Evolutionary conservation across 2,888 invertebrate genomes (phyloP), one percentile per base, ranked within the genome.

Genomic region (Anodontia alba): DNA sequence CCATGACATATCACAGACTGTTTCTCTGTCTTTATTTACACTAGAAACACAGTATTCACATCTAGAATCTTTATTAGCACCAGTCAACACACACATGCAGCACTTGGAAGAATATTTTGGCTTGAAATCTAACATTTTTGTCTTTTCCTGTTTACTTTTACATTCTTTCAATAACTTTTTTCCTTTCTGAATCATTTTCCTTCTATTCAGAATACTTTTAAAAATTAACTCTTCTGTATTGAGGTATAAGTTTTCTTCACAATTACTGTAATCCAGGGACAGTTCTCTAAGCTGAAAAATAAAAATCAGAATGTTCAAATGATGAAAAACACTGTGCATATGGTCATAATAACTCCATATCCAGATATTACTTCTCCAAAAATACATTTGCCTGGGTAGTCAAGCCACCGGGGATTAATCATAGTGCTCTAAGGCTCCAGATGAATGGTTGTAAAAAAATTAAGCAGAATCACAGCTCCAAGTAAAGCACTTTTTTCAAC

Each of bases 31-130:
- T 68, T 31, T 33, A 54, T 33, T 12, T 38, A 43, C 73, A 73
- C 66, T 81, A 29, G 81, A 70, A 23, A 86, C 80, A 81, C 90
- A 91, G 62, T 88, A 85, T 82, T 91, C 90, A 84, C 90, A 91
- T 0, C 86, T 79, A 46, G 84, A 87, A 57, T 71, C 66, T 70
- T 71, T 49, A 42, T 54, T 62, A 31, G 62, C 67, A 78, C 71
- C 80, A 57, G 81, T 73, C 71, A 73, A 78, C 15, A 88, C 70
- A 29, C 87, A 87, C 42, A 89, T 75, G 81, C 90, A 90, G 78
- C 90, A 90, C 70, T 83, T 84, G n/a, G 73, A 71, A 43, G 71
- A 57, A 74, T 77, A 66, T 26, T 42, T 74, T 69, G 84, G 73
- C 73, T 81, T 43, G 10, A 33, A 29, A 7, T 69, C 69, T 43